Evolutionary conservation across 2,113 vertebrate species (phyloP).

Genomic region (Bubo blakistoni): DNA sequence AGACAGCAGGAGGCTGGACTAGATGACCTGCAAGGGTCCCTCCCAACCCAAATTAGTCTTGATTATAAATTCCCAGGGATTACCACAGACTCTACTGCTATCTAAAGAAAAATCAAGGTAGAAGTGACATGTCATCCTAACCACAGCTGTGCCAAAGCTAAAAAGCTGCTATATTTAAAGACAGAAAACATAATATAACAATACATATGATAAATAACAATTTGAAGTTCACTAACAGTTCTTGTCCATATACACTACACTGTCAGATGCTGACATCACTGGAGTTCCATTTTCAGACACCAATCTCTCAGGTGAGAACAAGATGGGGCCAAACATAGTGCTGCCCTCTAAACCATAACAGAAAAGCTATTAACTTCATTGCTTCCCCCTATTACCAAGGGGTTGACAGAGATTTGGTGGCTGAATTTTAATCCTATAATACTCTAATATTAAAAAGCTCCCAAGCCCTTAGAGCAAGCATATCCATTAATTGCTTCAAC

Average conservation of each 20-base stretch:
- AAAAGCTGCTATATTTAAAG: background rate
- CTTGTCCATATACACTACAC: background rate
- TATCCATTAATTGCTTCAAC: background rate
- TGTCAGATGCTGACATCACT: background rate
- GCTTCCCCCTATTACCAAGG: background rate
- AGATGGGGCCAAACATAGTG: background rate
- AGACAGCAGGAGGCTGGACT: background rate
- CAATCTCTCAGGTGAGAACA: background rate
- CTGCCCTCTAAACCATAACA: background rate
- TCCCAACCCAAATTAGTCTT: background rate
- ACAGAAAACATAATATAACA: background rate
- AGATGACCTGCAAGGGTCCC: background rate
- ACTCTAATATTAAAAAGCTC: background rate
- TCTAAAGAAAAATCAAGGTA: background rate
- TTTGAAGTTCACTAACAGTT: background rate
- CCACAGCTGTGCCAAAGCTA: background rate
- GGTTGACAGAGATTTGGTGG: background rate
- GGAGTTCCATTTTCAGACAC: background rate
- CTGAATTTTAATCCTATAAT: background rate
- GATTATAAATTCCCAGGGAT: background rate
- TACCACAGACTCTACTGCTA: background rate
- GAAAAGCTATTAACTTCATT: background rate
- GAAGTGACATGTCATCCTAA: background rate
- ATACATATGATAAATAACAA: background rate
- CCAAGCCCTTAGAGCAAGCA: background rate